Evolutionary conservation across 2,797 vertebrate species (phyloP).

Genomic region (Fistularia commersonii): DNA sequence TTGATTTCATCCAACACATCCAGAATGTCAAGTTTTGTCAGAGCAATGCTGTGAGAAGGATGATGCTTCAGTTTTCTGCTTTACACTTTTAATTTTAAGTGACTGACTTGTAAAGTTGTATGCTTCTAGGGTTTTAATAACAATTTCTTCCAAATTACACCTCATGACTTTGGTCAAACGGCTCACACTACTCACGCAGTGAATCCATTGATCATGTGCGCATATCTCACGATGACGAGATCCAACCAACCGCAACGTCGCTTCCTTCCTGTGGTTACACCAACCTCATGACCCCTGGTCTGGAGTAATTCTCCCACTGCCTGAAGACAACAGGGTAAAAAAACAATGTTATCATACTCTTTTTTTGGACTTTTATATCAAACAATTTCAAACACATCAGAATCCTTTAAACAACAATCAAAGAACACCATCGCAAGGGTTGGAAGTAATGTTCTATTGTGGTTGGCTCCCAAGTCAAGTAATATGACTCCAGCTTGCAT

Average conservation of each 20-base stretch:
- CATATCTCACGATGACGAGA: conserved; percentile 92
- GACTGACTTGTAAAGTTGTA: too few species aligned
- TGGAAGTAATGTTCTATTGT: neutral
- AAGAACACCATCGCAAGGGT: conserved; percentile 2
- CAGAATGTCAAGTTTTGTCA: conserved; percentile 98
- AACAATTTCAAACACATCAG: neutral
- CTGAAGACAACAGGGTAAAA: conserved; percentile 57
- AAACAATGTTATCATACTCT: neutral
- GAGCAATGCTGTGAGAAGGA: conserved; percentile 81
- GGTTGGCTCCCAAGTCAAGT: conserved; percentile 49
- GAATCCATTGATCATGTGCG: conserved; percentile 98
- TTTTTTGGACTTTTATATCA: too few species aligned
- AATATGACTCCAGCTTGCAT: conserved; percentile 51
- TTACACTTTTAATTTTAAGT: too few species aligned
- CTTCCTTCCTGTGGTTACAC: conserved; percentile 96
- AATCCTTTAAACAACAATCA: conserved; percentile 23
- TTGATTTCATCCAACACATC: conserved; percentile 95
- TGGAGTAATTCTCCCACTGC: conserved; percentile 90
- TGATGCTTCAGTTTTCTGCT: neutral
- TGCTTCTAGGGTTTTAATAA: too few species aligned
- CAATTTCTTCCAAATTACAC: neutral
- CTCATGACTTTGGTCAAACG: neutral
- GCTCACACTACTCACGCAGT: conserved; percentile 85
- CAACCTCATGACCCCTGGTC: conserved; percentile 92
- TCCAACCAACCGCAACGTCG: conserved; percentile 97